Evolutionary conservation across 1,140 invertebrate genomes (phyloP).

Genomic region (Agraylea sexmaculata): DNA sequence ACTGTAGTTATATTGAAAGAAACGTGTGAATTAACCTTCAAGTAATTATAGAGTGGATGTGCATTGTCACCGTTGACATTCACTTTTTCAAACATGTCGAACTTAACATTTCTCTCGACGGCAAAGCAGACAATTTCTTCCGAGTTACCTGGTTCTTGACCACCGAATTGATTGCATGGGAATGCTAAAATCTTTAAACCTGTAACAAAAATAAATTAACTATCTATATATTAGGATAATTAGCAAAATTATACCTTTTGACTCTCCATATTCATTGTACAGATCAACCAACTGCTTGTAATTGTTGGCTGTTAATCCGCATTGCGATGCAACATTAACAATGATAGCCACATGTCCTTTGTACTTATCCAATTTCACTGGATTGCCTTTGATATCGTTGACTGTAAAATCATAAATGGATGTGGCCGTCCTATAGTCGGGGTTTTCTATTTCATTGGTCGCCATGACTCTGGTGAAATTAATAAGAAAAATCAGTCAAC

Average conservation of each 20-base stretch:
- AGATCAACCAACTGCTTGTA: slow-evolving; percentile 68
- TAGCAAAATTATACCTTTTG: slow-evolving; percentile 27
- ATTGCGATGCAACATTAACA: slow-evolving; percentile 85
- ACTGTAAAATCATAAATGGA: slow-evolving; percentile 69
- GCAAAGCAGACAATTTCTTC: slow-evolving; percentile 68
- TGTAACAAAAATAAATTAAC: slow-evolving; percentile 19
- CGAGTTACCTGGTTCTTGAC: slow-evolving; percentile 67
- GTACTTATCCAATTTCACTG: slow-evolving; percentile 62
- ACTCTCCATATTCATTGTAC: slow-evolving; percentile 58
- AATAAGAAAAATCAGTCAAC: too few relatives aligned
- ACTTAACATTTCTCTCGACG: slow-evolving; percentile 61
- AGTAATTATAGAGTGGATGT: slow-evolving; percentile 77
- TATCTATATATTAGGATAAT: not conserved
- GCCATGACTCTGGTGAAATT: slow-evolving; percentile 17
- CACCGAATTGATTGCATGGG: slow-evolving; percentile 86
- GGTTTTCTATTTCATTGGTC: slow-evolving; percentile 12
- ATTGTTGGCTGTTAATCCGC: slow-evolving; percentile 71
- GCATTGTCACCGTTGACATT: slow-evolving; percentile 84
- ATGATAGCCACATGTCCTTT: slow-evolving; percentile 64
- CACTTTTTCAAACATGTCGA: slow-evolving; percentile 63
- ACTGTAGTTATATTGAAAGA: not conserved
- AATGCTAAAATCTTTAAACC: slow-evolving; percentile 73
- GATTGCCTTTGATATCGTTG: slow-evolving; percentile 62
- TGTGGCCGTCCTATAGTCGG: slow-evolving; percentile 42
- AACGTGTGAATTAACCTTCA: slow-evolving; percentile 48